Evolutionary conservation across 1,140 invertebrate species (phyloP).

Genomic region (Drosophila novamexicana): DNA sequence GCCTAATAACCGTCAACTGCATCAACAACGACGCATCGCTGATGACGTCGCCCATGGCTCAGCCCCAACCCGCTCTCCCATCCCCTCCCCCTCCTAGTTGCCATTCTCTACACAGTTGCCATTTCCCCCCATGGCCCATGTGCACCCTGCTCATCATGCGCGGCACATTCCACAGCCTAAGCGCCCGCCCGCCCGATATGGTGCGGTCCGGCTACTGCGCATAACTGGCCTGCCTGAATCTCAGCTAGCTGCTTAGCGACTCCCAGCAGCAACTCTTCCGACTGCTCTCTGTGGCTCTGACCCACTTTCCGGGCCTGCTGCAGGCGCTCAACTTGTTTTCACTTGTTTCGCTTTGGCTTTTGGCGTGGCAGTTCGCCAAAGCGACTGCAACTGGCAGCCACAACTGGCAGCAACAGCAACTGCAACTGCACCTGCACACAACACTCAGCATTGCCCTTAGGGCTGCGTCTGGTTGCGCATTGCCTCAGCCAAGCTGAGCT

Average conservation of each 20-base stretch:
- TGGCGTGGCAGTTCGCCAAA: constrained; percentile 40
- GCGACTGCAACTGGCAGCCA: constrained; percentile 17
- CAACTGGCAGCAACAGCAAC: constrained; percentile 25
- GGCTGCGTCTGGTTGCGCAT: constrained; percentile 38
- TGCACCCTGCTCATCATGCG: constrained; percentile 20
- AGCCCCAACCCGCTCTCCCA: constrained; percentile 11
- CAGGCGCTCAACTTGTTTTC: constrained; percentile 76
- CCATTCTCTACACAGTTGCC: constrained; percentile 8
- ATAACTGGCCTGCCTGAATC: constrained; percentile 55
- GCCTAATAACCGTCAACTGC: constrained; percentile 82
- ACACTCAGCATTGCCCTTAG: constrained; percentile 39
- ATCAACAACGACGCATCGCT: constrained; percentile 52
- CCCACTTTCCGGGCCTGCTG: constrained; percentile 69
- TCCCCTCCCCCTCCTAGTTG: constrained; percentile 46
- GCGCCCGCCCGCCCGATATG: constrained; percentile 39
- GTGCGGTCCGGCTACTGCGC: constrained; percentile 42
- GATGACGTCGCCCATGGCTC: constrained; percentile 38
- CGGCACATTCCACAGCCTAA: constrained; percentile 22
- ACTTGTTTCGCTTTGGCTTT: constrained; percentile 75
- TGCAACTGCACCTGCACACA: constrained; percentile 29
- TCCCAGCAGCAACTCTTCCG: neutral
- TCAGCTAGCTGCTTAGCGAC: constrained; percentile 51
- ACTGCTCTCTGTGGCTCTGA: constrained; percentile 47
- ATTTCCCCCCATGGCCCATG: constrained; percentile 5
- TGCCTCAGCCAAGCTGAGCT: constrained; percentile 10